Percentiles rank a stretch among this genome's conserved stretches.
Evolutionary conservation across 2,113 vertebrate genomes (phyloP).

Genomic region (Corythaeola cristata): DNA sequence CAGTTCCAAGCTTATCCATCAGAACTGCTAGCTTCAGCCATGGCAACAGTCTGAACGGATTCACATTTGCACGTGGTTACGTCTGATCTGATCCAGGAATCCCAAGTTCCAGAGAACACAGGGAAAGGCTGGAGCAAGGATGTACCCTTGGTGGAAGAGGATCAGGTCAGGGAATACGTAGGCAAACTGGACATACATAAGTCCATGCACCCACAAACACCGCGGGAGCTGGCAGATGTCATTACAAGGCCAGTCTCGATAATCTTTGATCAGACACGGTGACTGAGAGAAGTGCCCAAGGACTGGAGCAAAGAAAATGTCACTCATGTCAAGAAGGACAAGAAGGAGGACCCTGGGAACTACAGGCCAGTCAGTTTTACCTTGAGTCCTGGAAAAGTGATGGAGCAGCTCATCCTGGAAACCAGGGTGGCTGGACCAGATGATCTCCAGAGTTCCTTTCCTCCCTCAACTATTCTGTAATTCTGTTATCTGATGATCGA

Average conservation of each 20-base stretch:
- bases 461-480: background rate
- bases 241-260: background rate
- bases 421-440: background rate
- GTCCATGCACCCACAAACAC: background rate
- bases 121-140: background rate
- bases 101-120: accelerated
- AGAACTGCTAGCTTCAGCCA: background rate
- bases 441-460: background rate
- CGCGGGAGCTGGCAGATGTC: background rate
- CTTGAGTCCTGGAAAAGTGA: background rate
- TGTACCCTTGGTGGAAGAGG: background rate
- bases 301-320: background rate
- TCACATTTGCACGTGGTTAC: background rate
- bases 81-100: background rate
- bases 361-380: background rate
- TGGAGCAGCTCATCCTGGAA: background rate
- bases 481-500: background rate
- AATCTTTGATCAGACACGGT: background rate
- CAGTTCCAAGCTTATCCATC: background rate
- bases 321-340: background rate
- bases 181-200: background rate
- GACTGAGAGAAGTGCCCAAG: background rate
- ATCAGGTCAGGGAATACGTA: background rate
- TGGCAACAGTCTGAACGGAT: background rate
- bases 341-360: background rate